phyloP scores from a whole-genome alignment of 2,888 invertebrate genomes.

The Acronicta aceris region DNA sequence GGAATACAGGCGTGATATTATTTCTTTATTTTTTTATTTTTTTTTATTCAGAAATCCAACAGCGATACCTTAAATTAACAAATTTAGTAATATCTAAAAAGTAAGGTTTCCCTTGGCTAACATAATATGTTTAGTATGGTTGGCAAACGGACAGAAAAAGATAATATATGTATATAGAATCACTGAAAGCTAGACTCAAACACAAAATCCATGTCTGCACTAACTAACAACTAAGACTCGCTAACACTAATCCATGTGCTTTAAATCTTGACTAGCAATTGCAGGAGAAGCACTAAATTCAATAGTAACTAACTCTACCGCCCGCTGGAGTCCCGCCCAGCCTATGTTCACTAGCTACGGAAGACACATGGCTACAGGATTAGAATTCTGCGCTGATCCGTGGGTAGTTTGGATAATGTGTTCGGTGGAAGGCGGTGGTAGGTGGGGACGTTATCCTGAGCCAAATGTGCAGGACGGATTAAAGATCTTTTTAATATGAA shows the following conservation, averaged over 20 bases:
- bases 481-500: too few species aligned
- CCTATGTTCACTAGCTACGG: constrained; percentile 35
- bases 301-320: constrained; percentile 23
- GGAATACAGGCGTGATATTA: too few species aligned
- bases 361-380: constrained; percentile 34
- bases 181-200: constrained; percentile 11
- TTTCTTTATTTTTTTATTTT: too few species aligned
- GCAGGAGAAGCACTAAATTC: constrained; percentile 46
- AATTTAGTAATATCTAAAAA: too few species aligned
- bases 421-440: constrained; percentile 10
- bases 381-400: constrained; percentile 26
- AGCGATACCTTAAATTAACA: too few species aligned
- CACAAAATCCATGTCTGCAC: constrained; percentile 19
- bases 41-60: too few species aligned
- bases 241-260: constrained; percentile 22
- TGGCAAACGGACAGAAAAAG: too few species aligned
- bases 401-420: constrained; percentile 33
- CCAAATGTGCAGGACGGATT: too few species aligned
- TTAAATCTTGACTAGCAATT: constrained; percentile 22
- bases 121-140: too few species aligned
- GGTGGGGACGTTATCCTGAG: not conserved
- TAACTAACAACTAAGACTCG: constrained; percentile 2
- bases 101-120: too few species aligned
- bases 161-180: too few species aligned
- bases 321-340: constrained; percentile 35